Percentiles rank a stretch among this genome's conserved stretches.
Evolutionary conservation across 2,888 invertebrate species (phyloP).

Genomic region (Syrphus vitripennis): DNA sequence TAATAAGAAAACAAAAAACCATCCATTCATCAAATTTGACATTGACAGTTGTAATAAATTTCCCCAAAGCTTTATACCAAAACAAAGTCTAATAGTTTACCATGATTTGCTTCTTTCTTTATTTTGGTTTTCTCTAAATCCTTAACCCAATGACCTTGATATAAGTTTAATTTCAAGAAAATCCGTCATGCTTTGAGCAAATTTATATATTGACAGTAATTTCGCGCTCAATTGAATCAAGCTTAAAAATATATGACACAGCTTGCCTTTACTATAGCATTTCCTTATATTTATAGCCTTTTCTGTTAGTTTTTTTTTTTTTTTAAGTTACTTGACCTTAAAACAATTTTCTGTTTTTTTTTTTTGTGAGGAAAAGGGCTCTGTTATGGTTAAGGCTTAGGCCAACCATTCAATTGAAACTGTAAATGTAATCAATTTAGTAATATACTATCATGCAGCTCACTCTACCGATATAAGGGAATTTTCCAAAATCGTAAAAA

Average conservation of each 20-base stretch:
- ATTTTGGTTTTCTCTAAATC: background rate
- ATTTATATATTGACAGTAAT: conserved; percentile 49
- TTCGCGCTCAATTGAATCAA: conserved; percentile 58
- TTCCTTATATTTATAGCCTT: background rate
- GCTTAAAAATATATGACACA: conserved; percentile 34
- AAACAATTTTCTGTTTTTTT: conserved; percentile 37
- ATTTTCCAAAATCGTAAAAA: conserved; percentile 58
- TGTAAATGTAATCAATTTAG: conserved; percentile 68
- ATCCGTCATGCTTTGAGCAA: conserved; percentile 39
- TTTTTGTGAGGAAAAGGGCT: background rate
- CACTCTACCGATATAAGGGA: background rate
- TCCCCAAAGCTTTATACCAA: background rate
- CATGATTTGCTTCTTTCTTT: background rate
- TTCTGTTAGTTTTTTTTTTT: background rate
- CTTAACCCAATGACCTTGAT: background rate
- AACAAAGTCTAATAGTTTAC: background rate
- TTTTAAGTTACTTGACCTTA: conserved; percentile 58
- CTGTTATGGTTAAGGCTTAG: background rate
- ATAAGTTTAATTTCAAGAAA: background rate
- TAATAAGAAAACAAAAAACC: background rate
- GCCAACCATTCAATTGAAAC: conserved; percentile 64
- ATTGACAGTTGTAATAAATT: background rate
- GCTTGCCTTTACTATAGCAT: background rate
- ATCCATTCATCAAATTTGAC: conserved; percentile 4
- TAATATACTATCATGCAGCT: conserved; percentile 19